Conservation (phyloP, 1,140 invertebrate species). For the Camponotus vicinus region DNA sequence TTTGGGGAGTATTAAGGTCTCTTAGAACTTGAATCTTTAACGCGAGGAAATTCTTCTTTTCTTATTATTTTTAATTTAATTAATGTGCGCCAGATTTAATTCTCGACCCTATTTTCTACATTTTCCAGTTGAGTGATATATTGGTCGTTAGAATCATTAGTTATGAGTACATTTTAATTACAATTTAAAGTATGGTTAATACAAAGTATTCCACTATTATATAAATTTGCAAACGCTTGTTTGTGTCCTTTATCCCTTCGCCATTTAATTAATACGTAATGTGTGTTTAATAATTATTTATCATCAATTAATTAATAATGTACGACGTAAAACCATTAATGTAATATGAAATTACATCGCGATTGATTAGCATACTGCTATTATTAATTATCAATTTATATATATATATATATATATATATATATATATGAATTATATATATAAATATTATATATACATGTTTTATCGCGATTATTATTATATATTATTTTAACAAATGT, state of each 20-base stretch:
- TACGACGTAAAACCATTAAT: no score
- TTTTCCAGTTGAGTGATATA: neutral
- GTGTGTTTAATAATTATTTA: constrained; percentile 13
- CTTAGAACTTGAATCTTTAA: neutral
- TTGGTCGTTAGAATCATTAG: no score
- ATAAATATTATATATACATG: no score
- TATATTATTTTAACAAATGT: neutral
- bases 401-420: no score
- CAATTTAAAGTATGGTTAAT: neutral
- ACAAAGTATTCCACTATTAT: neutral
- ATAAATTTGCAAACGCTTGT: neutral
- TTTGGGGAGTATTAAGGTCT: neutral
- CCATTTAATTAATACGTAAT: neutral
- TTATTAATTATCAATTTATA: constrained; percentile 18
- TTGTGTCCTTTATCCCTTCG: neutral
- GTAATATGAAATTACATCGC: neutral
- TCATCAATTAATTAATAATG: constrained; percentile 12
- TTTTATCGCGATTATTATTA: neutral
- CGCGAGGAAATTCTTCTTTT: no score
- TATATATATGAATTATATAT: no score
- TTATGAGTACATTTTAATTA: neutral
- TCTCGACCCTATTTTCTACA: neutral
- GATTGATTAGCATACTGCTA: neutral
- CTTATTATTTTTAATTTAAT: neutral
- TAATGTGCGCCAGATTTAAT: neutral